Base-by-base conservation (phyloP, 2,113 vertebrate species). In the Phrynosoma blainvillii region DNA sequence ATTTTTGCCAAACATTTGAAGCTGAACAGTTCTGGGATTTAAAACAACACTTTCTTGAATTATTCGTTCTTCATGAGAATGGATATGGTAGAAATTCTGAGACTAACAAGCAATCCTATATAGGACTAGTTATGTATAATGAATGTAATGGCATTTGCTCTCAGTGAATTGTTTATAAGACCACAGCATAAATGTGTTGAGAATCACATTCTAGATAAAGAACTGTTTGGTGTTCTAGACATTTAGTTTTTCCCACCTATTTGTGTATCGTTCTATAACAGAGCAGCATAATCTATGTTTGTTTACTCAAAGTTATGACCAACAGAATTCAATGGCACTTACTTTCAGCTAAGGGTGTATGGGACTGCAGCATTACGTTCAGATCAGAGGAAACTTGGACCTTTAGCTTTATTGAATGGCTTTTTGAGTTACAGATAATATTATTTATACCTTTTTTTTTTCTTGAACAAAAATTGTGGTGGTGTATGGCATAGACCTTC, bases 401-500 rank as follows among this genome's bases (percentile, higher is more conserved):
- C 25, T 82, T 87, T 59, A 74, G 86, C 40, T 81, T 59, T 25
- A 40, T 47, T 62, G 79, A 81, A n/a, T 32, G 42, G 36, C 25
- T n/a, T 70, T 20, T 21, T 20, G 52, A 79, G 27, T 78, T 56
- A 70, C 82, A 83, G 23, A 78, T 70, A 54, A 70, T 9, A 68
- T 70, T 90, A 2, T 52, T 47, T 82, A 3, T 23, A 23, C 62
- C 27, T 14, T 56, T 16, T 65, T 86, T 56, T 62, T 40, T 36
- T 36, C 59, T 42, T 73, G 71, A 79, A 79, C 18, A 82, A 4
- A 66, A 65, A 66, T 75, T 87, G 70, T 75, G 42, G 25, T 5
- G 27, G 66, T 88, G n/a, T 36, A 56, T 78, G 62, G 36, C 76
- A 88, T 84, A 52, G 65, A 84, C 62, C 47, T 54, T 84, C 65